These are phyloP conservation scores for Schizaphis graminum DNA, from an alignment of 2,888 invertebrate species.

Conservation along the genomic window DNA sequence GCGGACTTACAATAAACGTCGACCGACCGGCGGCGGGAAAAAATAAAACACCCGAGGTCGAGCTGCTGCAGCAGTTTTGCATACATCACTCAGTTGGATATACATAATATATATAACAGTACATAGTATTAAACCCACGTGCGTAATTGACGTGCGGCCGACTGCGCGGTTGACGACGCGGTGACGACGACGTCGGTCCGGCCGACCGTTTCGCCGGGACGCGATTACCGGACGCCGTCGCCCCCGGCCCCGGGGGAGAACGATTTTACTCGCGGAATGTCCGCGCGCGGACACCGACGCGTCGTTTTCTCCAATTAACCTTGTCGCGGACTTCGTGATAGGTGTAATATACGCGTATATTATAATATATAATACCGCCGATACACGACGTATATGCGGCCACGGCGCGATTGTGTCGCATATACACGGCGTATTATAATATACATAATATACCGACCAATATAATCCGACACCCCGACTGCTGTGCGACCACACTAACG, in stretches of 20 bases:
- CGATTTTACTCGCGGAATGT: not conserved
- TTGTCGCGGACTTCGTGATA: not conserved
- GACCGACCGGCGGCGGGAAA: not conserved
- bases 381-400: not conserved
- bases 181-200: not conserved
- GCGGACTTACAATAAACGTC: too few species aligned
- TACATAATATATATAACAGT: not conserved
- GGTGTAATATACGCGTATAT: not conserved
- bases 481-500: not conserved
- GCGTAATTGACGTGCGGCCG: constrained; percentile 8
- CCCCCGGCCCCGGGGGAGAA: not conserved
- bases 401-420: not conserved
- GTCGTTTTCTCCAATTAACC: constrained; percentile 52
- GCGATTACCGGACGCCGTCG: not conserved
- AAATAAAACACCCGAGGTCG: not conserved
- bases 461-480: constrained; percentile 11
- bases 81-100: not conserved
- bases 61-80: not conserved
- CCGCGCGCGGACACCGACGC: not conserved
- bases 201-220: too few species aligned
- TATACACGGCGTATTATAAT: not conserved
- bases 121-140: not conserved
- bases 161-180: not conserved
- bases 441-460: not conserved
- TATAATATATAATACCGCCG: not conserved